phyloP scores from a whole-genome alignment of 2,797 vertebrate species.

The Podarcis siculus region DNA sequence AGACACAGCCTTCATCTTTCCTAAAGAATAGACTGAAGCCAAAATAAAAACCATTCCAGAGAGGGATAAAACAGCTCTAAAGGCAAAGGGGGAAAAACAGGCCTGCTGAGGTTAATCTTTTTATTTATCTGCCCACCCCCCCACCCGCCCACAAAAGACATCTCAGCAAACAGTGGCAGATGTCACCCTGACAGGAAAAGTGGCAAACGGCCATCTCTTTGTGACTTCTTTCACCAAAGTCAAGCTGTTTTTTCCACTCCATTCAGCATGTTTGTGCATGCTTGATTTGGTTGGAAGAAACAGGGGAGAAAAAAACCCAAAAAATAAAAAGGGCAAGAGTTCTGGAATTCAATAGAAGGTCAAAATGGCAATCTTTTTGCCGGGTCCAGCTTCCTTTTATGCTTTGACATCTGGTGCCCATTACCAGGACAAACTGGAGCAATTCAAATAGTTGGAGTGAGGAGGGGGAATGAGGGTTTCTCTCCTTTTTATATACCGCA shows the following conservation, averaged over 20 bases:
- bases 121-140: neutral
- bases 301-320: slow-evolving; percentile 32
- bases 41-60: neutral
- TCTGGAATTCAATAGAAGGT: slow-evolving; percentile 76
- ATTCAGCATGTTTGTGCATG: slow-evolving; percentile 68
- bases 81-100: neutral
- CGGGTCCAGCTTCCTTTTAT: slow-evolving; percentile 58
- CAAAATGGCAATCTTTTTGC: slow-evolving; percentile 69
- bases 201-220: slow-evolving; percentile 58
- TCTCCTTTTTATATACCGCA: slow-evolving; percentile 47
- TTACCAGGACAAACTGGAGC: slow-evolving; percentile 77
- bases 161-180: slow-evolving; percentile 54
- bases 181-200: slow-evolving; percentile 58
- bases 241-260: slow-evolving; percentile 56
- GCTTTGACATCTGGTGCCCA: slow-evolving; percentile 76
- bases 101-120: slow-evolving; percentile 32
- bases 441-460: slow-evolving; percentile 65
- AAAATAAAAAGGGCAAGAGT: slow-evolving; percentile 43
- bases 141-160: neutral
- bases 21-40: slow-evolving; percentile 5
- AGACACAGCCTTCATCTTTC: slow-evolving; percentile 11
- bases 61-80: neutral
- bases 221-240: slow-evolving; percentile 59
- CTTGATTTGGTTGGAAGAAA: slow-evolving; percentile 69
- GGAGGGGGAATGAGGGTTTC: slow-evolving; percentile 46